A percentile compares a stretch with the other conserved stretches of the same genome.
Conservation (phyloP, 2,113 vertebrate species). For the Pyrgilauda ruficollis region DNA sequence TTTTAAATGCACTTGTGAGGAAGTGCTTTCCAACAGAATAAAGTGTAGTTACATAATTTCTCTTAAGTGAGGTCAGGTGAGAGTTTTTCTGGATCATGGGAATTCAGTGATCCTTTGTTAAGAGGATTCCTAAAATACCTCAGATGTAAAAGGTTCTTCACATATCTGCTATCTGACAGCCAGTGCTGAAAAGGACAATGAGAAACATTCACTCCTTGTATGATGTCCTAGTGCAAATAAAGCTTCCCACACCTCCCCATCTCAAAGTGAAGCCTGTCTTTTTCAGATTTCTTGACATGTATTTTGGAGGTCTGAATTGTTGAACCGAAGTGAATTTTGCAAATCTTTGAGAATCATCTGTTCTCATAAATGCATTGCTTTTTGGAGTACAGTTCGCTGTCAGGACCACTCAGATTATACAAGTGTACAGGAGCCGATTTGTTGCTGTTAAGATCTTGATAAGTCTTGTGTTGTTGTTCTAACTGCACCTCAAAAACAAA, state of each 20-base stretch:
- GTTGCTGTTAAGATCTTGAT: neutral
- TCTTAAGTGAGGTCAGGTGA: neutral
- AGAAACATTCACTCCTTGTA: neutral
- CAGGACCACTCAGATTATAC: neutral
- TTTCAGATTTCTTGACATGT: neutral
- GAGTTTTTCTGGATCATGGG: neutral
- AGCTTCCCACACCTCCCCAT: neutral
- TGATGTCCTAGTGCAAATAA: neutral
- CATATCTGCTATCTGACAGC: neutral
- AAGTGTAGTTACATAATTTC: neutral
- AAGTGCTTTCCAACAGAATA: neutral
- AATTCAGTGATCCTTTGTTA: conserved; percentile 24
- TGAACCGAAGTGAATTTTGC: neutral
- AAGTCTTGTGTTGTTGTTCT: neutral
- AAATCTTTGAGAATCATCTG: neutral
- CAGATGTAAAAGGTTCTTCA: neutral
- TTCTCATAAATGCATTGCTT: neutral
- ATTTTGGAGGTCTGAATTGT: neutral
- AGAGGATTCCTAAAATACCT: conserved; percentile 37
- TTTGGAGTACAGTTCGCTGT: neutral
- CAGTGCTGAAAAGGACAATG: neutral
- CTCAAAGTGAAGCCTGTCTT: neutral
- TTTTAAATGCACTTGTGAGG: neutral
- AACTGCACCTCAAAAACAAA: neutral
- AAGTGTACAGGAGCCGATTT: neutral